Evolutionary conservation across 1,140 invertebrate species (phyloP).

Genomic region (Rhagoletis zephyria): DNA sequence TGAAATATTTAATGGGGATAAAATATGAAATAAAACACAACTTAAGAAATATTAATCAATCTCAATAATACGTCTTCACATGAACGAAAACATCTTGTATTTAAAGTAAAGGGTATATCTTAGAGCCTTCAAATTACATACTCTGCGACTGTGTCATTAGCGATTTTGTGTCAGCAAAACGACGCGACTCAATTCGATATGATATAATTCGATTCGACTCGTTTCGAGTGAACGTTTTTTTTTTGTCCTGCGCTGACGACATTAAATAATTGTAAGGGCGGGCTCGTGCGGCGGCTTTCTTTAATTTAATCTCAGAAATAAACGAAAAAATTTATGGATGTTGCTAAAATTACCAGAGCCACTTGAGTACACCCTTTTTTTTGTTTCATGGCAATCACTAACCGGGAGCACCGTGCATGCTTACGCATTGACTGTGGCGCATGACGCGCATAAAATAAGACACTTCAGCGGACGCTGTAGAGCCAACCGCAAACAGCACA

Average conservation of each 20-base stretch:
- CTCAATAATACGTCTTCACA: too few species aligned
- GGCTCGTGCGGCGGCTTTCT: background rate
- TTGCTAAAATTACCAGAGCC: background rate
- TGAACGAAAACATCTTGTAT: too few species aligned
- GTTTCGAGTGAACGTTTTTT: slow-evolving; percentile 26
- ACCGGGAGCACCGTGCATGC: background rate
- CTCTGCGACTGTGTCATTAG: background rate
- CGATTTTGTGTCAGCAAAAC: slow-evolving; percentile 12
- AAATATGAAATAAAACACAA: too few species aligned
- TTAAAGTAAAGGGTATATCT: background rate
- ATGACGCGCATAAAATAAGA: background rate
- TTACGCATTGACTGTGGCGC: background rate
- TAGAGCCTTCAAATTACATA: background rate
- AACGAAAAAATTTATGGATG: slow-evolving; percentile 20
- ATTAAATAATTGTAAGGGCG: slow-evolving; percentile 39
- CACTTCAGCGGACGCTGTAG: background rate
- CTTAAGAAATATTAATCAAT: too few species aligned
- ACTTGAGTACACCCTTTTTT: background rate
- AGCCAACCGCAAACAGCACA: background rate
- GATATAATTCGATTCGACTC: slow-evolving; percentile 49
- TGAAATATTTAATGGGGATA: too few species aligned
- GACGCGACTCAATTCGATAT: slow-evolving; percentile 41
- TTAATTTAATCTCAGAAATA: background rate
- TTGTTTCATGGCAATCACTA: too few species aligned
- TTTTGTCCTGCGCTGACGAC: slow-evolving; percentile 31